Base-by-base conservation (phyloP, 53 echinoderm and acorn worm species). In the Echinometra lucunter region DNA sequence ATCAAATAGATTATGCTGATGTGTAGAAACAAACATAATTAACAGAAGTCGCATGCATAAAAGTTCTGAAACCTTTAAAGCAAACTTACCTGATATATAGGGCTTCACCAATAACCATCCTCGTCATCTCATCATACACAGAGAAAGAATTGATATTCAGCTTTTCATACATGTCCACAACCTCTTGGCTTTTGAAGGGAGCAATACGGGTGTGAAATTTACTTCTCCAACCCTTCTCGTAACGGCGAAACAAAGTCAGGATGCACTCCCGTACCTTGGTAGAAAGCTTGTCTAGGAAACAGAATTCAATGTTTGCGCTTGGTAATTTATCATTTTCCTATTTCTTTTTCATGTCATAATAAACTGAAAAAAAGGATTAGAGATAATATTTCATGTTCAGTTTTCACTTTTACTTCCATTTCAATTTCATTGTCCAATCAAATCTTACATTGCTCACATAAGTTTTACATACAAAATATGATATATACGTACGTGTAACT, bases 211-310 rank as follows among this genome's bases (percentile, higher is more conserved):
- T 83, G 28, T 44, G 44, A 16, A 94, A 19, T 45, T 94, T 94
- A 37, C 94, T 82, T 45, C 94, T 58, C 94, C 94, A 94, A 2
- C 66, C 85, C 32, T 83, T 94, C 94, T 94, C 94, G 45, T 94
- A 94, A 57, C 57, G 85, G 13, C 66, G 94, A 45, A 94, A 94
- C 27, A 83, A 40, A 25, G 44, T 42, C 66, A 83, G 42, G 15
- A 85, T 66, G 66, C 35, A 85, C 2, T 94, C 85, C 85, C 56
- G 85, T 8, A 44, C 66, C 82, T 44, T 42, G 2, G 44, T 30
- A 2, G 63, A 60, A n/a, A 82, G n/a, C 66, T 94, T 42, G n/a
- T 15, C 94, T 94, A 60, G 18, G 74, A 92, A 78, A 53, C 5
- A 56, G 30, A 34, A 57, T 27, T 30, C 45, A 37, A 91, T 67